A percentile compares a stretch with the other conserved stretches of the same genome.
These are phyloP conservation scores for Drosophila neocordata DNA, from an alignment of 1,140 invertebrate genomes.

Conservation along the genomic window DNA sequence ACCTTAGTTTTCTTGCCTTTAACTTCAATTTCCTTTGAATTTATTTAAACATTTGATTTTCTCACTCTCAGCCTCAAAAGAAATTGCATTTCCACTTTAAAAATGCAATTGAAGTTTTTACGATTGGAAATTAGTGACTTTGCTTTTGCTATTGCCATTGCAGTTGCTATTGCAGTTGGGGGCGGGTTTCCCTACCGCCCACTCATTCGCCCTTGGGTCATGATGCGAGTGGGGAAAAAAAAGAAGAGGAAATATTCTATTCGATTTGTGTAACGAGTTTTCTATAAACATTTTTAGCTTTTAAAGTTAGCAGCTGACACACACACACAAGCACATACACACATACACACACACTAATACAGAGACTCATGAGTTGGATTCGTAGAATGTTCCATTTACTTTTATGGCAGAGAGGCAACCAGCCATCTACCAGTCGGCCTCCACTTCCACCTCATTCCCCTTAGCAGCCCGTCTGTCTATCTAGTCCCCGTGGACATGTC, in stretches of 20 bases:
- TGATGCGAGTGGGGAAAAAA: slow-evolving; percentile 5
- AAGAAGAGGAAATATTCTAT: slow-evolving; percentile 60
- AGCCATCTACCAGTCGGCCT: background rate
- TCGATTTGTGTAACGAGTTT: slow-evolving; percentile 80
- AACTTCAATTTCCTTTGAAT: slow-evolving; percentile 8
- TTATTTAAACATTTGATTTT: too few species aligned
- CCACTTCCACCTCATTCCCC: background rate
- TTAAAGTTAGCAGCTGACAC: slow-evolving; percentile 74
- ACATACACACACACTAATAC: background rate
- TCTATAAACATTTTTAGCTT: slow-evolving; percentile 78
- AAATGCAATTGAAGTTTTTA: slow-evolving; percentile 52
- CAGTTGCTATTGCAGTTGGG: slow-evolving; percentile 21
- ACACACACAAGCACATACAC: slow-evolving; percentile 20
- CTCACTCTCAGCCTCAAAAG: background rate
- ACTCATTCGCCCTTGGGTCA: slow-evolving; percentile 26
- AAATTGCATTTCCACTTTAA: slow-evolving; percentile 25
- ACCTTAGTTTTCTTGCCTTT: background rate
- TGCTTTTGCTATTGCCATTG: slow-evolving; percentile 26
- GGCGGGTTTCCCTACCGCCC: slow-evolving; percentile 10
- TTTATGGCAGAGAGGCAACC: slow-evolving; percentile 64
- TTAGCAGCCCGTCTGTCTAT: background rate
- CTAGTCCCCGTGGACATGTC: slow-evolving; percentile 52
- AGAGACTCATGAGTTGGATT: slow-evolving; percentile 28
- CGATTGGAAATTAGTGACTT: slow-evolving; percentile 53
- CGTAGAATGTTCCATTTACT: slow-evolving; percentile 69